Evolutionary conservation across 2,797 vertebrate genomes (phyloP).

Genomic region (Babyrousa celebensis): DNA sequence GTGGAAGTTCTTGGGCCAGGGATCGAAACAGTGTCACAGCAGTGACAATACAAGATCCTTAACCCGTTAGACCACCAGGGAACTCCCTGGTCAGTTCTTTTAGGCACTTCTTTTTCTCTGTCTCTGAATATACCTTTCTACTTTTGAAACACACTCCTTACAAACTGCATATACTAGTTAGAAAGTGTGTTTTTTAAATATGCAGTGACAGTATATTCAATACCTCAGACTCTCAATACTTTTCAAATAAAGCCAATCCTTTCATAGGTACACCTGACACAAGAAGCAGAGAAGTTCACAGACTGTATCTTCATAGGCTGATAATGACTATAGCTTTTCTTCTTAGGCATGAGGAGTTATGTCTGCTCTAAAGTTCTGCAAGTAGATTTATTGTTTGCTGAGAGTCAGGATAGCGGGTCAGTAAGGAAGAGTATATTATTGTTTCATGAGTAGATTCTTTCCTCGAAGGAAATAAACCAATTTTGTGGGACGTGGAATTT

Average conservation of each 20-base stretch:
- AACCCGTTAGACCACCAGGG: too few species aligned
- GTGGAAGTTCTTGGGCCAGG: too few species aligned
- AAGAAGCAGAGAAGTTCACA: background rate
- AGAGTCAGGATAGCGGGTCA: background rate
- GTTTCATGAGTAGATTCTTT: constrained; percentile 19
- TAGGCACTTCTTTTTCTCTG: background rate
- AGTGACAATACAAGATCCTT: too few species aligned
- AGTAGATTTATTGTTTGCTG: background rate
- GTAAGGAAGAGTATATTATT: background rate
- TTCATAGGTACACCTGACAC: background rate
- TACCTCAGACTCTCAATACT: background rate
- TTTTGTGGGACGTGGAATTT: background rate
- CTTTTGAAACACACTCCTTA: constrained; percentile 7
- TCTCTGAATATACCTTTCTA: constrained; percentile 10
- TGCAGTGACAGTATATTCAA: background rate
- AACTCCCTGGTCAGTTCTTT: background rate
- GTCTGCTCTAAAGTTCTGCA: background rate
- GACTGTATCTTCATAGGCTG: background rate
- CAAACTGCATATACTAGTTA: background rate
- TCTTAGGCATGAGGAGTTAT: background rate
- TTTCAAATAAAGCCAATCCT: background rate
- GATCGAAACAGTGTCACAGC: too few species aligned
- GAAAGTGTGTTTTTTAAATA: constrained; percentile 37
- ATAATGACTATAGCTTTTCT: background rate
- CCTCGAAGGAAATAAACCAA: background rate